These are phyloP conservation scores for Drosophila trichaetosa DNA, from an alignment of 2,888 invertebrate species.

Conservation along the genomic window DNA sequence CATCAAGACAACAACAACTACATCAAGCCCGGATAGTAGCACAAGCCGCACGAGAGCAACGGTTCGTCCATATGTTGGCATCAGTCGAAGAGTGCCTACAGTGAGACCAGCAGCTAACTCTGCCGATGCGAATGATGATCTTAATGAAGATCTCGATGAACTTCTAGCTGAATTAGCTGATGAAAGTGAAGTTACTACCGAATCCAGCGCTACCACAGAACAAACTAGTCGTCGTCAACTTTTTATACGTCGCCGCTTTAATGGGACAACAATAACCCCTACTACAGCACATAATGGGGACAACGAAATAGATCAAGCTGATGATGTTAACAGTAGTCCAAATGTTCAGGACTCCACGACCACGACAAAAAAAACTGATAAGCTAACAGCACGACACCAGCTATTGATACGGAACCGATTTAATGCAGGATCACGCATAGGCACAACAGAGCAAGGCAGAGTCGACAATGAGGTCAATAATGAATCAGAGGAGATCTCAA, in stretches of 20 bases:
- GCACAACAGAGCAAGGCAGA: not conserved
- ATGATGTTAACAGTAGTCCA: not conserved
- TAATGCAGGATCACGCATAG: not conserved
- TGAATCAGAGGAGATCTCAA: not conserved
- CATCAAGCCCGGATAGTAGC: constrained; percentile 12
- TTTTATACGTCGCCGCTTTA: constrained; percentile 21
- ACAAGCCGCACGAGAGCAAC: constrained; percentile 10
- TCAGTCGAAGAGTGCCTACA: constrained; percentile 23
- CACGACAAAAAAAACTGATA: not conserved
- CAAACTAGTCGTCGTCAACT: constrained; percentile 14
- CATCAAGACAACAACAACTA: constrained; percentile 11
- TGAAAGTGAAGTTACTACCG: constrained; percentile 29
- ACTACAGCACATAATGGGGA: not conserved
- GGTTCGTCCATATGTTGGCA: constrained; percentile 23
- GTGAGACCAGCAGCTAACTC: constrained; percentile 3
- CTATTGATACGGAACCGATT: not conserved
- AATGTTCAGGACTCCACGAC: not conserved
- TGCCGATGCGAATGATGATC: not conserved
- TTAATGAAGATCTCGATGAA: constrained; percentile 19
- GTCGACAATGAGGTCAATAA: not conserved
- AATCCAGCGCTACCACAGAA: not conserved
- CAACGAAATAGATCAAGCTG: not conserved
- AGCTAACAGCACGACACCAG: not conserved
- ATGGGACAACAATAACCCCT: constrained; percentile 6
- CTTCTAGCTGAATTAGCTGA: constrained; percentile 44